Evolutionary conservation across 2,888 invertebrate species (phyloP).

Genomic region (Hedya salicella): DNA sequence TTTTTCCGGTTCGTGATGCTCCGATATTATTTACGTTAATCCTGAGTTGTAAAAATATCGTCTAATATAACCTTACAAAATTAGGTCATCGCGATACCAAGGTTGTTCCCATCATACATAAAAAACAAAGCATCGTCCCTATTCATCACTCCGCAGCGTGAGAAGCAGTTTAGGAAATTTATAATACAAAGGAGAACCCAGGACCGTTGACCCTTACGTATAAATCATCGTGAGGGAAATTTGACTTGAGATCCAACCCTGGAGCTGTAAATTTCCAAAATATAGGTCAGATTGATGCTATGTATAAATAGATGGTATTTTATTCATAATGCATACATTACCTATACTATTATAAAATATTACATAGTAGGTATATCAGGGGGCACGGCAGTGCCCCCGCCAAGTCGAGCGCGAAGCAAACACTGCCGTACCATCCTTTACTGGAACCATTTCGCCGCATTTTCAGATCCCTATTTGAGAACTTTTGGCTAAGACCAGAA

Average conservation of each 20-base stretch:
- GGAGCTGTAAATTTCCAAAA: conserved; percentile 12
- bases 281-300: conserved; percentile 25
- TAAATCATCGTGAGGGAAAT: conserved; percentile 38
- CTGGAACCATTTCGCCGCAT: too few species aligned
- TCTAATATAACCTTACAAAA: conserved; percentile 1
- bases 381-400: too few species aligned
- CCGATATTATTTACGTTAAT: too few species aligned
- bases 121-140: conserved; percentile 34
- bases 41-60: neutral
- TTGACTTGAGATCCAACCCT: conserved; percentile 30
- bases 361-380: too few species aligned
- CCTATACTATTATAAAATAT: too few species aligned
- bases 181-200: conserved; percentile 37
- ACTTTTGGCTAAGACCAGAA: too few species aligned
- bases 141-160: conserved; percentile 37
- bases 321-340: too few species aligned
- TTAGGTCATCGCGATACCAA: conserved; percentile 15
- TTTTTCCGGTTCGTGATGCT: too few species aligned
- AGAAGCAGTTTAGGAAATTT: conserved; percentile 39
- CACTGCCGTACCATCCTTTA: too few species aligned
- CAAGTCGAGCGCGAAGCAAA: too few species aligned
- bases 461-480: too few species aligned
- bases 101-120: conserved; percentile 13
- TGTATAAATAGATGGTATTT: neutral
- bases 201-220: conserved; percentile 33